Evolutionary conservation across 2,797 vertebrate species (phyloP).

Genomic region (Acipenser oxyrinchus): DNA sequence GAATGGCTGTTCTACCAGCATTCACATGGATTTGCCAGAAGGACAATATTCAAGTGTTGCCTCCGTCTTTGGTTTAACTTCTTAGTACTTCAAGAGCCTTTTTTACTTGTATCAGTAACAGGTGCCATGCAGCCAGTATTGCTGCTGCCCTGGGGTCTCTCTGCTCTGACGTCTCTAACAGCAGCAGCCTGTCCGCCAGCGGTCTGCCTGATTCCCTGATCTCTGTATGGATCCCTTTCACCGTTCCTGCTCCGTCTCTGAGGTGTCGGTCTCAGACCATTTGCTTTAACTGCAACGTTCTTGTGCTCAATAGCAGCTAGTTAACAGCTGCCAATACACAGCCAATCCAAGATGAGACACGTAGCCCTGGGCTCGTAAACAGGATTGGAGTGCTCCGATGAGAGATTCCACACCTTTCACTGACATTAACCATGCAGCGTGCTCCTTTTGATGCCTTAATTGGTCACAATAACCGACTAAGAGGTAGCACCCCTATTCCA

Average conservation of each 20-base stretch:
- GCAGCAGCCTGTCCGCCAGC: neutral
- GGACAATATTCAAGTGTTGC: no score
- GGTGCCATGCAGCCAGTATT: no score
- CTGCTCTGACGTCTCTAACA: neutral
- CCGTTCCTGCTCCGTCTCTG: conserved; percentile 29
- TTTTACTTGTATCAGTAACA: no score
- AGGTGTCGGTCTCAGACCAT: conserved; percentile 58
- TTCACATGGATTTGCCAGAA: no score
- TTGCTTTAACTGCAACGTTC: conserved; percentile 53
- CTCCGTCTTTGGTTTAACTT: no score
- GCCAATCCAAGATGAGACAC: conserved; percentile 63
- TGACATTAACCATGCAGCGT: conserved; percentile 62
- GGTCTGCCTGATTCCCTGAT: neutral
- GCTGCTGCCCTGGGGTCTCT: neutral
- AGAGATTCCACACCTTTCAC: conserved; percentile 73
- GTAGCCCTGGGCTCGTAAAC: conserved; percentile 56
- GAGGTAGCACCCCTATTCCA: conserved; percentile 26
- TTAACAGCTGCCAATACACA: conserved; percentile 79
- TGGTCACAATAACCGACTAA: conserved; percentile 51
- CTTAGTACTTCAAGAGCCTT: no score
- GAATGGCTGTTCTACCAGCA: no score
- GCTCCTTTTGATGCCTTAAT: conserved; percentile 68
- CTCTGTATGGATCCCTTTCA: conserved; percentile 24
- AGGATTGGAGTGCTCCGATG: conserved; percentile 53
- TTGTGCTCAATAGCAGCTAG: conserved; percentile 36